These are phyloP conservation scores for Melanotus villosus DNA, from an alignment of 2,888 invertebrate species.

Conservation along the genomic window DNA sequence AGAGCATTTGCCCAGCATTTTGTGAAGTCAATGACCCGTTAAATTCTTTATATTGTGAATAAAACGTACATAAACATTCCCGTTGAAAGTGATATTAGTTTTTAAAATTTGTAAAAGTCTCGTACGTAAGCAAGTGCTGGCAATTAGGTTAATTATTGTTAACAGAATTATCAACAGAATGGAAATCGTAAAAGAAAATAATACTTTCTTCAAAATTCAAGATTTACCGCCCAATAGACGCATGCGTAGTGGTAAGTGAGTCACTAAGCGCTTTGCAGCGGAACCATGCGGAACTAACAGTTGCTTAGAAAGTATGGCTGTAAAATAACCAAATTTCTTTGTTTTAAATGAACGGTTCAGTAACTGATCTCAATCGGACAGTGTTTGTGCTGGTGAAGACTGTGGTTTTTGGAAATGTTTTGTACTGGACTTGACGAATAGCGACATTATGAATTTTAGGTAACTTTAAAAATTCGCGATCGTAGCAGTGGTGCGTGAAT, in stretches of 20 bases:
- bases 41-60: constrained; percentile 38
- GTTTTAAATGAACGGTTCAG: constrained; percentile 65
- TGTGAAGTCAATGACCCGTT: constrained; percentile 50
- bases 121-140: background rate
- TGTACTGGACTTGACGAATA: constrained; percentile 16
- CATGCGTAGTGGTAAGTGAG: constrained; percentile 39
- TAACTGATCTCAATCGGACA: constrained; percentile 51
- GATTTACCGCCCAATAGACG: constrained; percentile 35
- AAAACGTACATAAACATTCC: constrained; percentile 18
- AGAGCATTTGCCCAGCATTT: constrained; percentile 41
- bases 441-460: constrained; percentile 24
- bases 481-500: constrained; percentile 57
- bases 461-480: constrained; percentile 36
- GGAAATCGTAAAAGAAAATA: constrained; percentile 24
- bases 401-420: constrained; percentile 2
- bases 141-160: constrained; percentile 11
- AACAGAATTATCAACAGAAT: constrained; percentile 26
- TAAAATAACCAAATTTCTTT: constrained; percentile 68
- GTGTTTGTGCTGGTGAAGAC: constrained; percentile 33
- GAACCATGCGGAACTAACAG: constrained; percentile 49
- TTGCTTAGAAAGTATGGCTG: constrained; percentile 65
- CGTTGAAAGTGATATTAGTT: background rate
- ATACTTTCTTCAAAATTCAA: constrained; percentile 36
- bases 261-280: constrained; percentile 47
- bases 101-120: background rate